Base-by-base conservation (phyloP, 53 echinoderm and acorn worm genomes). In the Hippasteria phrygiana region DNA sequence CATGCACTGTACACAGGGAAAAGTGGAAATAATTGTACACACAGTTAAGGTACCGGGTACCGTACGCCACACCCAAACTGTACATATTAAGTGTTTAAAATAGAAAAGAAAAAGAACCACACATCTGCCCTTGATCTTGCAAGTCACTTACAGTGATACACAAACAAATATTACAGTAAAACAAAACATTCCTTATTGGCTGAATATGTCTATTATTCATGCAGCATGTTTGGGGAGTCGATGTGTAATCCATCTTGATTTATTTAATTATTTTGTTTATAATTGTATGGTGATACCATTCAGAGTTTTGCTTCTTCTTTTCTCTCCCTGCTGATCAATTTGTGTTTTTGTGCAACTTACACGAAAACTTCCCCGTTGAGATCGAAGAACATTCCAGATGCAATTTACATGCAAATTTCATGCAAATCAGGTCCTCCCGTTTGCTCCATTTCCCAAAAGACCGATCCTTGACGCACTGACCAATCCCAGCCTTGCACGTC, bases 181-280 rank as follows among this genome's bases (percentile, higher is more conserved):
- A 54, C 1, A 0, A 59, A 14, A 51, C 14, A 5, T 59, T 26
- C 7, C 3, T 59, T 59, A 59, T 59, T 59, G 26, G 8, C 8
- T 59, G n/a, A 24, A 18, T 22, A 55, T 55, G 8, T n/a, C n/a
- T 55, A 59, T 59, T 26, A 59, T 26, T 73, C 73, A 43, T 73
- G 73, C 73, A 73, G 73, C 73, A 73, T 73, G 3, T 73, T 70
- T 70, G n/a, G 22, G 24, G 24, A 62, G 4, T 10, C 24, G n/a
- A 29, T 22, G 10, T 56, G 26, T 62, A 2, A 51, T 20, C 14
- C 3, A 51, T 6, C 14, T 17, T 51, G 51, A 20, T 17, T 51
- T 8, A 17, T 51, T 17, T 51, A 17, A 17, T 51, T 17, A 51
- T 17, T 20, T 51, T 51, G 51, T 51, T 51, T n/a, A n/a, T n/a